Conservation (phyloP, 2,888 invertebrate genomes). For the Halictus ligatus region DNA sequence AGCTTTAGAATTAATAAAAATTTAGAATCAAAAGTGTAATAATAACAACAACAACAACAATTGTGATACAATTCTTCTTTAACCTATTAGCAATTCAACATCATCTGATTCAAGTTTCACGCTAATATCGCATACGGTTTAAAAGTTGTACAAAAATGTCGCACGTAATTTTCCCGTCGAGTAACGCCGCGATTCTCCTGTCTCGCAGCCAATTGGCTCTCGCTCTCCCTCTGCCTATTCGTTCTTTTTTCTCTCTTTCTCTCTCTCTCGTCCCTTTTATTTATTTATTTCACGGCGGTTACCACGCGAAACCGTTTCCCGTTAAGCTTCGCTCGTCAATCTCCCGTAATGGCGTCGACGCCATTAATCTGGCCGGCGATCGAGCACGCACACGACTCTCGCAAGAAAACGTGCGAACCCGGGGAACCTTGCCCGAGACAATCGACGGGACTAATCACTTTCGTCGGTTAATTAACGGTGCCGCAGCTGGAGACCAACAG, state of each 20-base stretch:
- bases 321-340: constrained; percentile 53
- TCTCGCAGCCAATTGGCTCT: not conserved
- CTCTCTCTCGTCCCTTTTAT: not conserved
- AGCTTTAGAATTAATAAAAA: too few relatives aligned
- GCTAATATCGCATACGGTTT: too few relatives aligned
- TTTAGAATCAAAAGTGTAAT: too few relatives aligned
- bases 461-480: constrained; percentile 57
- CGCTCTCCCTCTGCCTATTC: not conserved
- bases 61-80: too few relatives aligned
- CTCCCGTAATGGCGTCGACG: constrained; percentile 33
- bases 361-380: constrained; percentile 38
- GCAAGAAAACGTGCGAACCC: not conserved
- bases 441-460: constrained; percentile 44
- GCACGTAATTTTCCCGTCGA: constrained; percentile 42
- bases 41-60: too few relatives aligned
- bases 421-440: constrained; percentile 17
- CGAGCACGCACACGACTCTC: not conserved
- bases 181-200: constrained; percentile 4
- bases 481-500: constrained; percentile 15
- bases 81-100: too few relatives aligned
- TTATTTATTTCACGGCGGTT: constrained; percentile 6
- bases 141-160: too few relatives aligned
- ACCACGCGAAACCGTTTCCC: constrained; percentile 44
- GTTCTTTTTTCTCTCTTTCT: too few relatives aligned
- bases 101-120: too few relatives aligned